These are phyloP conservation scores for Drosophila melanogaster DNA, from an alignment of 1,140 invertebrate species.

Conservation along the genomic window DNA sequence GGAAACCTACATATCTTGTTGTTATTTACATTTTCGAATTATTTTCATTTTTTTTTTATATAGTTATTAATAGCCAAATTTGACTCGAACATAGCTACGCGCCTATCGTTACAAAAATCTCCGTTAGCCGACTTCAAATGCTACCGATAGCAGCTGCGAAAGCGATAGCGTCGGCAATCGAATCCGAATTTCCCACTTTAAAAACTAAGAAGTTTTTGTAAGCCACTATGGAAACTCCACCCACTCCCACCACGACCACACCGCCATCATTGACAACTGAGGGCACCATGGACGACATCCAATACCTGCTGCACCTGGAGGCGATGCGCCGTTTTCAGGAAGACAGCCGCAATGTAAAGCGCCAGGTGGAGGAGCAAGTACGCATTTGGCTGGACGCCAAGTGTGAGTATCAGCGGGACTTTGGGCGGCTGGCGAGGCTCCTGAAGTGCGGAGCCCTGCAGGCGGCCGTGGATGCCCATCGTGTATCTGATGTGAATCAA, in stretches of 20 bases:
- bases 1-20: no score
- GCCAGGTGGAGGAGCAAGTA: conserved; percentile 66
- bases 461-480: conserved; percentile 7
- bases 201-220: not conserved
- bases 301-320: conserved; percentile 65
- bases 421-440: conserved; percentile 21
- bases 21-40: no score
- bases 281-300: conserved; percentile 52
- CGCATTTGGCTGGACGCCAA: conserved; percentile 49
- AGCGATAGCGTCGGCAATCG: not conserved
- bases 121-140: conserved; percentile 11
- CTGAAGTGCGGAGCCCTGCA: conserved; percentile 34
- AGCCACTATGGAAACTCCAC: conserved; percentile 16
- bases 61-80: not conserved
- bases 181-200: conserved; percentile 8
- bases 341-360: conserved; percentile 47
- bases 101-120: no score
- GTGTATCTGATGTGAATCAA: not conserved
- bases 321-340: conserved; percentile 61
- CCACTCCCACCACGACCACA: not conserved
- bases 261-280: not conserved
- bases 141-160: not conserved
- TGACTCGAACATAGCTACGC: not conserved
- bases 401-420: conserved; percentile 52
- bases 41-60: no score